Percentiles rank a stretch among this genome's conserved stretches.
These are phyloP conservation scores for Rhagonycha lutea DNA, from an alignment of 2,888 invertebrate species.

Conservation along the genomic window DNA sequence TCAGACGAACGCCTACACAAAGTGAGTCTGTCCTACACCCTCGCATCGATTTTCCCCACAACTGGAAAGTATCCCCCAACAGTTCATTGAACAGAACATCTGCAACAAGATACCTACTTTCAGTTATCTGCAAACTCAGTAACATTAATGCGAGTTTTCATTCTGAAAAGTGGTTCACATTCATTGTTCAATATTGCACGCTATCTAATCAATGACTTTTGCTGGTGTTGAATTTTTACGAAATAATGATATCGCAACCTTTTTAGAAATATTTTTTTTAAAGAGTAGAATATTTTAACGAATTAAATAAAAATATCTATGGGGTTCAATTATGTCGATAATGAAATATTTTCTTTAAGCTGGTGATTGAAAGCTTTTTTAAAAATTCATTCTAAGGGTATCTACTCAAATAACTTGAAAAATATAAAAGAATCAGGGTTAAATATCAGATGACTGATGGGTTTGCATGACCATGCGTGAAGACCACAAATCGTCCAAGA, in stretches of 20 bases:
- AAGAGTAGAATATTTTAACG: neutral
- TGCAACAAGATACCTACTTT: slow-evolving; percentile 38
- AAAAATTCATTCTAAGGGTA: too few relatives aligned
- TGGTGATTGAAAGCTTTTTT: too few relatives aligned
- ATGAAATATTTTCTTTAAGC: too few relatives aligned
- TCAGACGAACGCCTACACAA: slow-evolving; percentile 50
- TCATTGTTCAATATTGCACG: neutral
- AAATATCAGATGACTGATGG: too few relatives aligned
- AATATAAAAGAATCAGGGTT: too few relatives aligned
- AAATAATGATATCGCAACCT: neutral
- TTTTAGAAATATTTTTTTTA: neutral
- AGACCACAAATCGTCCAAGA: too few relatives aligned
- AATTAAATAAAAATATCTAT: too few relatives aligned
- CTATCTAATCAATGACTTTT: neutral
- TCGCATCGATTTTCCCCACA: slow-evolving; percentile 33
- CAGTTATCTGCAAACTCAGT: slow-evolving; percentile 40
- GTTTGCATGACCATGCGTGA: too few relatives aligned
- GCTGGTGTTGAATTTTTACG: neutral
- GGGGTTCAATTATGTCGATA: too few relatives aligned
- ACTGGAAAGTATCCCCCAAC: slow-evolving; percentile 29
- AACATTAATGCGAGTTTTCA: slow-evolving; percentile 21
- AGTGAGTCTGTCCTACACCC: slow-evolving; percentile 49
- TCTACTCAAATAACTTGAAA: too few relatives aligned
- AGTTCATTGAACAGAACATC: slow-evolving; percentile 52
- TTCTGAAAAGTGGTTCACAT: slow-evolving; percentile 17